Evolutionary conservation across 2,888 invertebrate species (phyloP).

Genomic region (Troides helena): DNA sequence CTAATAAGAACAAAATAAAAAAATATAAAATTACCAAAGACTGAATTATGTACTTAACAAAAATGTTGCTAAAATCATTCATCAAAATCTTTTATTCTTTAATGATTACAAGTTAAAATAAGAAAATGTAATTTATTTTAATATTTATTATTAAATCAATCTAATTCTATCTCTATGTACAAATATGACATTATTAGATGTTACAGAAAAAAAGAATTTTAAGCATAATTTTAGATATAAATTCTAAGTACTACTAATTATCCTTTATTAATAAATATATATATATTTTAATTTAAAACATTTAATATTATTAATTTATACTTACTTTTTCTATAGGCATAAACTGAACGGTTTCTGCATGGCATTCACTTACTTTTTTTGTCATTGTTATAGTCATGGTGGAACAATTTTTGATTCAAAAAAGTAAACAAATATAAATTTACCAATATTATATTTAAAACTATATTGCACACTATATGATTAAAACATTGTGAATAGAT

Average conservation of each 20-base stretch:
- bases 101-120: neutral
- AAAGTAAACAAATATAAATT: neutral
- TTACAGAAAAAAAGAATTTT: too few species aligned
- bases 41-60: slow-evolving; percentile 1
- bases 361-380: slow-evolving; percentile 71
- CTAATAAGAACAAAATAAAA: slow-evolving; percentile 39
- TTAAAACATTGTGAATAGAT: neutral
- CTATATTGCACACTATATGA: neutral
- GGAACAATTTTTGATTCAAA: neutral
- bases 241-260: too few species aligned
- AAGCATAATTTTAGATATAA: too few species aligned
- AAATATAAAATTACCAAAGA: neutral
- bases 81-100: slow-evolving; percentile 1
- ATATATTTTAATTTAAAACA: neutral
- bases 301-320: slow-evolving; percentile 23
- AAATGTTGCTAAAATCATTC: slow-evolving; percentile 5
- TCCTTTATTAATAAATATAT: neutral
- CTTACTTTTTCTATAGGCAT: slow-evolving; percentile 74
- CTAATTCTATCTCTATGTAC: neutral
- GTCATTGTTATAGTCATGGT: slow-evolving; percentile 73
- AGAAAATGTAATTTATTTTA: slow-evolving; percentile 1
- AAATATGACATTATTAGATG: neutral
- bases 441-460: neutral
- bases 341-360: slow-evolving; percentile 71
- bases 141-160: neutral